Base-by-base conservation (phyloP, 1,140 invertebrate species). In the Melitaea cinxia region DNA sequence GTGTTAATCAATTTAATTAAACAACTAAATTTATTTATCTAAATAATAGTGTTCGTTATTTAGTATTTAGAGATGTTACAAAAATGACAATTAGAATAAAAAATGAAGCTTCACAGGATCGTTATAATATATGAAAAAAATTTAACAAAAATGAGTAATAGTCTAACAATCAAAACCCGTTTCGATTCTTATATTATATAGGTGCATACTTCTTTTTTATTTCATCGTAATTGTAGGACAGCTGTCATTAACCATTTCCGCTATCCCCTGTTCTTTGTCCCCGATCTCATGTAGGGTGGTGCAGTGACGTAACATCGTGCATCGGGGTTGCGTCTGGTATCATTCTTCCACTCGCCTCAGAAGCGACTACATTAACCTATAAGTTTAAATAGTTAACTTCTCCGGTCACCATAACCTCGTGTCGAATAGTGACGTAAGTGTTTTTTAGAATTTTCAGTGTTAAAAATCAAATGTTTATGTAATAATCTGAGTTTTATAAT, bases 251-350 rank as follows among this genome's bases (percentile, higher is more conserved):
- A 37, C 35, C 35, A 37, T 37, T 37, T 37, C 35, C 14, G 35
- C 1, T 1, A 3, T n/a, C 12, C 35, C n/a, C 14, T 37, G 35
- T 14, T 37, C 35, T 37, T 37, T n/a, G 35, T 1, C 1, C 35
- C 4, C 35, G n/a, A 37, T 45, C 17, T 45, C 39, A 10, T 10
- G 6, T 45, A 19, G 53, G 53, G 53, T 56, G 53, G 33, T 24
- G 53, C 53, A 56, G 35, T 56, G 53, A 56, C 53, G 53, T 56
- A 33, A 56, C 35, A 17, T 17, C 35, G 33, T 37, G 53, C 33
- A 56, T 5, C 35, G 39, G 39, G 39, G 39, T 45, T 19, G 39
- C 35, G 35, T 12, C 35, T 12, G 14, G n/a, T 14, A 50, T 15
- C 53, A 56, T 26, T 56, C 23, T 21, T 23, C 4, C 9, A 15